phyloP scores from a whole-genome alignment of 2,797 vertebrate genomes.

The Lutjanus campechanus region DNA sequence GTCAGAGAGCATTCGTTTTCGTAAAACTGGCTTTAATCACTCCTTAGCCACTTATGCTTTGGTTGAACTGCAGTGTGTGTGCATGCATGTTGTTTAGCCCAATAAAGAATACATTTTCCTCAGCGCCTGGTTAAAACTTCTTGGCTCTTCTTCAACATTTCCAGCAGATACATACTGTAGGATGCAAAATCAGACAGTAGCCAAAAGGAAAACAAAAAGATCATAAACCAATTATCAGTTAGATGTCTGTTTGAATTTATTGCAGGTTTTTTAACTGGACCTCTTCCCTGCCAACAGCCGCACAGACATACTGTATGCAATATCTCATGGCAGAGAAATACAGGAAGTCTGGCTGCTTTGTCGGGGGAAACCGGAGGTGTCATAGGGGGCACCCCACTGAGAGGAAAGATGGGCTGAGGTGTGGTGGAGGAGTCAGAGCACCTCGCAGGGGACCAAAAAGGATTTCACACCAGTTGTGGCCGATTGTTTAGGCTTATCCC shows the following conservation, averaged over 20 bases:
- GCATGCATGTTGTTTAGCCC: not conserved
- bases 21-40: conserved; percentile 73
- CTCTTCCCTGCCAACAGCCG: conserved; percentile 52
- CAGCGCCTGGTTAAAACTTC: not conserved
- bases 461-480: conserved; percentile 87
- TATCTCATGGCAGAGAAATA: conserved; percentile 66
- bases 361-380: conserved; percentile 79
- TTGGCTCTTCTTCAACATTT: conserved; percentile 20
- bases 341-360: conserved; percentile 85
- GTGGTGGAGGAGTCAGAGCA: conserved; percentile 73
- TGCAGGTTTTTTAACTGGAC: conserved; percentile 34
- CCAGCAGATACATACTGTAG: not conserved
- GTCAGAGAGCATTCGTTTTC: conserved; percentile 75
- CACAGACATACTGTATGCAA: conserved; percentile 34
- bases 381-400: conserved; percentile 61
- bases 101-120: not conserved
- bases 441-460: conserved; percentile 80
- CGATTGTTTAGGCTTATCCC: conserved; percentile 70
- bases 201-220: conserved; percentile 56
- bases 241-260: conserved; percentile 54
- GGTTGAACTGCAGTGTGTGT: conserved; percentile 31
- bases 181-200: conserved; percentile 64
- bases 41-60: conserved; percentile 54
- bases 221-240: conserved; percentile 68
- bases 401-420: conserved; percentile 82